These are phyloP conservation scores for Chaenogobius annularis DNA, from an alignment of 2,113 vertebrate genomes.

Conservation along the genomic window DNA sequence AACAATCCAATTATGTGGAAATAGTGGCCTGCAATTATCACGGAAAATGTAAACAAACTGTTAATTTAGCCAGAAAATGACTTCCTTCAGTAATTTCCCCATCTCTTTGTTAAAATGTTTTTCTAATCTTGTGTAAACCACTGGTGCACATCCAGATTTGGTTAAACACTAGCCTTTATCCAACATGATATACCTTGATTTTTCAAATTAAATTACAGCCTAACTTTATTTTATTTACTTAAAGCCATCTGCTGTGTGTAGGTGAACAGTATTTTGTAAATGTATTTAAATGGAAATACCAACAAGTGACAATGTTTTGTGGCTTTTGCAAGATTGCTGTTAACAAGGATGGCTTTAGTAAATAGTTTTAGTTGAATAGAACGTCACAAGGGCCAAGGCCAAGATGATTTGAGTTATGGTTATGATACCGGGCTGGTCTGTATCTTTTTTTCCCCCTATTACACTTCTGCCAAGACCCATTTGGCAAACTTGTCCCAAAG, in stretches of 20 bases:
- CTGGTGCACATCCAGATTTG: not conserved
- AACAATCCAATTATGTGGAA: constrained; percentile 9
- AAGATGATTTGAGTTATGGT: not conserved
- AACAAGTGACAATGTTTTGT: not conserved
- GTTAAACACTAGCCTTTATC: not conserved
- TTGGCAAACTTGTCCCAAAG: too few relatives aligned
- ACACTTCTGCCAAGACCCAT: too few relatives aligned
- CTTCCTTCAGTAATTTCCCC: constrained; percentile 8
- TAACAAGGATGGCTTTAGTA: not conserved
- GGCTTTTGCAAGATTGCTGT: not conserved
- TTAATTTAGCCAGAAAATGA: constrained; percentile 12
- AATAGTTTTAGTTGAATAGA: not conserved
- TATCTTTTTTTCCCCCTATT: too few relatives aligned
- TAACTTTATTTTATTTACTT: not conserved
- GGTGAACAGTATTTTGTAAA: not conserved
- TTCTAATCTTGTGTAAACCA: constrained; percentile 5
- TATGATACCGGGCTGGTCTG: too few relatives aligned
- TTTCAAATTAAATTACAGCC: not conserved
- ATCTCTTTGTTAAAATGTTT: constrained; percentile 7
- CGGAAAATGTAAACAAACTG: not conserved
- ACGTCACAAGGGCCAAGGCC: not conserved
- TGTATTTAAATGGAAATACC: not conserved
- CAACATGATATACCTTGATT: not conserved
- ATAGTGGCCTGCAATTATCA: constrained; percentile 1
- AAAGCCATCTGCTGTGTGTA: not conserved